These are phyloP conservation scores for Corydoras maculifer DNA, from an alignment of 2,113 vertebrate genomes.

Conservation along the genomic window DNA sequence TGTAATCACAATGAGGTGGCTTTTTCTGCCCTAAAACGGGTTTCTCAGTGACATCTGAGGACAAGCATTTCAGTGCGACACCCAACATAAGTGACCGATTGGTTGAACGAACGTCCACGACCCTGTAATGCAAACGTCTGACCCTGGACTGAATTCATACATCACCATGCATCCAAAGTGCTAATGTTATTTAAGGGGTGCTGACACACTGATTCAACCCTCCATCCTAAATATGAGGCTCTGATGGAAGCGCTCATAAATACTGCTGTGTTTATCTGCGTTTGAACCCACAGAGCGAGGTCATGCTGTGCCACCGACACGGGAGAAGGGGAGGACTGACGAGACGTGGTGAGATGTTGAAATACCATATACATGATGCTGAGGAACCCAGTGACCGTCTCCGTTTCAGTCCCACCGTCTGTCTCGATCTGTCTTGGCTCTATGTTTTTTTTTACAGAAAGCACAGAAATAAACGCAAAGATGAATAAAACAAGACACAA, in stretches of 20 bases:
- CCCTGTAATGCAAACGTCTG: conserved; percentile 13
- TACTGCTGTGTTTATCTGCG: conserved; percentile 23
- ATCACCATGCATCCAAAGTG: conserved; percentile 14
- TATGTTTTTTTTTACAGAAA: too few species aligned
- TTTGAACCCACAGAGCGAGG: conserved; percentile 12
- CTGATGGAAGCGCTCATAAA: conserved; percentile 33
- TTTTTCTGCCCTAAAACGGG: neutral
- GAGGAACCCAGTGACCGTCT: conserved; percentile 23
- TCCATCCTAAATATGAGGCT: conserved; percentile 34
- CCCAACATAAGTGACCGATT: conserved; percentile 18
- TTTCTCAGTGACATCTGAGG: conserved; percentile 14
- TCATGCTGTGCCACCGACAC: conserved; percentile 3
- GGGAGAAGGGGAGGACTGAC: neutral
- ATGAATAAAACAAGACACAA: conserved; percentile 8
- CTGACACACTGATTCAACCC: conserved; percentile 28
- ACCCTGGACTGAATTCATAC: conserved; percentile 16
- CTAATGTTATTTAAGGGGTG: conserved; percentile 36
- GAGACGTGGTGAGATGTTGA: neutral
- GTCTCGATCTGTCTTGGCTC: neutral
- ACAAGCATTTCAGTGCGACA: conserved; percentile 10
- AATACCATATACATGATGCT: conserved; percentile 16
- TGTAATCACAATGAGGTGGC: neutral
- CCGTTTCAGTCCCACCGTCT: conserved; percentile 4
- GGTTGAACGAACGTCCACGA: conserved; percentile 5
- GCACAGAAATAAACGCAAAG: neutral